Percentiles rank a stretch among this genome's conserved stretches.
phyloP scores from a whole-genome alignment of 2,888 invertebrate genomes.

The Epistrophella euchroma region DNA sequence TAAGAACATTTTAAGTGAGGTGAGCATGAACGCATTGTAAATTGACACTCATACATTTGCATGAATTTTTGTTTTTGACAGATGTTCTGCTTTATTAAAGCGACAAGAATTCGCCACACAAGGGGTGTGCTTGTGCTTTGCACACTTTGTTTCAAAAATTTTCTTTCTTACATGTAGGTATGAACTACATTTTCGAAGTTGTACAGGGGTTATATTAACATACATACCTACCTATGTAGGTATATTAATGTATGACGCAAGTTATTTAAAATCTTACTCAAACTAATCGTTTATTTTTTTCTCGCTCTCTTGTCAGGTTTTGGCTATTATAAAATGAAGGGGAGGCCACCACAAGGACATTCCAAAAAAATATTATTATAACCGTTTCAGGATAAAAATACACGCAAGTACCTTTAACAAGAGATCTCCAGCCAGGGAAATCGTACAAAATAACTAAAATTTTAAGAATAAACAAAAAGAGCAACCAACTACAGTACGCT shows the following conservation, averaged over 20 bases:
- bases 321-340: constrained; percentile 44
- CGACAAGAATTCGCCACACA: constrained; percentile 44
- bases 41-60: constrained; percentile 40
- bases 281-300: constrained; percentile 26
- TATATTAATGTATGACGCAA: neutral
- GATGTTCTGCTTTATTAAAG: constrained; percentile 49
- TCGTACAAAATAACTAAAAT: constrained; percentile 34
- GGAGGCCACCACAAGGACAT: constrained; percentile 76
- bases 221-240: neutral
- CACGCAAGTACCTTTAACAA: constrained; percentile 30
- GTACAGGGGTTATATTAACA: constrained; percentile 8
- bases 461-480: constrained; percentile 22
- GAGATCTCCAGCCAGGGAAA: constrained; percentile 59
- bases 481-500: no score
- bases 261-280: constrained; percentile 29
- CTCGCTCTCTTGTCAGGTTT: constrained; percentile 22
- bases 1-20: constrained; percentile 35
- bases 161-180: neutral
- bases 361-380: constrained; percentile 59
- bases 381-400: constrained; percentile 68
- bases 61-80: constrained; percentile 58
- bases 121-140: constrained; percentile 52
- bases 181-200: constrained; percentile 43
- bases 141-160: constrained; percentile 22
- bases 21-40: constrained; percentile 35